Conservation (phyloP, 30 jellyfish, hydroid and myxozoan genomes). For the Cassiopea xamachana region DNA sequence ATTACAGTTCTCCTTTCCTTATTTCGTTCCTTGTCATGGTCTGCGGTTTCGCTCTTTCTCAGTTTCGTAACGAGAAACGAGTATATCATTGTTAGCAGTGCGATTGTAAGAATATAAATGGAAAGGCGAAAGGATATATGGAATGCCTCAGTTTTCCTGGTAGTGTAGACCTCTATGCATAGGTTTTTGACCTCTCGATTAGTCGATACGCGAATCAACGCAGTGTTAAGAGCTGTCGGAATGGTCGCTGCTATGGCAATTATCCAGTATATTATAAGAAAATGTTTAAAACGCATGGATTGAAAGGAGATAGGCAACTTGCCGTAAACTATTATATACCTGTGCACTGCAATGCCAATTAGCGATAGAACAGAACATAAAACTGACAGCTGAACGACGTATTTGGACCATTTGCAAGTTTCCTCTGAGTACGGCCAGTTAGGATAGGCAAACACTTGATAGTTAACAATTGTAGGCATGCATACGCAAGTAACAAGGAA, state of each 20-base stretch:
- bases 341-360: slow-evolving; percentile 49
- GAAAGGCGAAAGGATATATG: slow-evolving; percentile 48
- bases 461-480: slow-evolving; percentile 68
- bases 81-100: slow-evolving; percentile 19
- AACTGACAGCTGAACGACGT: slow-evolving; percentile 56
- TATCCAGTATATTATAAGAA: slow-evolving; percentile 37
- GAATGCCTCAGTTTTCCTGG: slow-evolving; percentile 19
- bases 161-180: slow-evolving; percentile 59
- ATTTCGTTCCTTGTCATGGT: slow-evolving; percentile 34
- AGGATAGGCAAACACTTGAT: slow-evolving; percentile 73
- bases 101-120: slow-evolving; percentile 37
- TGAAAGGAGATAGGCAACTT: not conserved
- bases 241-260: slow-evolving; percentile 51
- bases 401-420: slow-evolving; percentile 63
- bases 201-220: slow-evolving; percentile 31
- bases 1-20: slow-evolving; percentile 56
- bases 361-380: slow-evolving; percentile 48
- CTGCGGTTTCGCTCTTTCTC: slow-evolving; percentile 18
- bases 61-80: slow-evolving; percentile 39
- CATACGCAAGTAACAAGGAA: slow-evolving; percentile 64
- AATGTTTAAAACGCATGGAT: slow-evolving; percentile 28
- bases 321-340: slow-evolving; percentile 26
- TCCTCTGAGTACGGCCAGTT: slow-evolving; percentile 65
- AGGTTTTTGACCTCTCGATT: slow-evolving; percentile 23
- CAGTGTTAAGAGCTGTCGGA: slow-evolving; percentile 49